Evolutionary conservation across 2,888 invertebrate species (phyloP), one percentile per base, ranked within the genome.

Genomic region (Hemistola chrysoprasaria): DNA sequence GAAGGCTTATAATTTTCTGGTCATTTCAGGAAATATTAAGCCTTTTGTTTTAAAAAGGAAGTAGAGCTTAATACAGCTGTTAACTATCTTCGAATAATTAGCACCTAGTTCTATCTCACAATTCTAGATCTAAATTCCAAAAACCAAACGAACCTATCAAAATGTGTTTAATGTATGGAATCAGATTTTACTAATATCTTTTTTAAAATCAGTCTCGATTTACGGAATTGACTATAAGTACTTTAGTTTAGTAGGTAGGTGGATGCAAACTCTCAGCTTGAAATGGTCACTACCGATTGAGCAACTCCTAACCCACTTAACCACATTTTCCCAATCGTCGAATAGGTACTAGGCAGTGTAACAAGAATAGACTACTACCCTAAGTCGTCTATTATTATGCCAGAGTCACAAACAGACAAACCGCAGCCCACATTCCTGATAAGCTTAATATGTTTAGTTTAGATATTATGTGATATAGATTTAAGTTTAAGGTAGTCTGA

Each of bases 321-420:
- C 8, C 35, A 22, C 8, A 24, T 27, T 42, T 42, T 42, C 41
- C 31, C 36, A 42, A 36, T 42, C 23, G 8, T 16, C 24, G 21
- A 40, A 23, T 31, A 36, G 36, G 11, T 36, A 35, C 8, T 22
- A 16, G 3, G 25, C 9, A 8, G 11, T 6, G 9, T 9, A 27
- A 42, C 11, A 2, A 16, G 16, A 16, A 16, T 16, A 3, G 16
- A 16, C 16, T 16, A n/a, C n/a, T n/a, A n/a, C n/a, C n/a, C n/a
- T n/a, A 27, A 24, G 16, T 16, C 4, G 16, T 3, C 4, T 16
- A 16, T 28, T 23, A 27, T 10, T 37, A 27, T 27, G 32, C 39
- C 39, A n/a, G 33, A 34, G 16, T 24, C 31, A 22, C 35, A 16
- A 4, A 16, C 16, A 16, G 16, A 16, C 16, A 16, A 16, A 16